A percentile compares a stretch with the other conserved stretches of the same genome.
These are phyloP conservation scores for Myzus persicae DNA, from an alignment of 1,140 invertebrate genomes.

Conservation along the genomic window DNA sequence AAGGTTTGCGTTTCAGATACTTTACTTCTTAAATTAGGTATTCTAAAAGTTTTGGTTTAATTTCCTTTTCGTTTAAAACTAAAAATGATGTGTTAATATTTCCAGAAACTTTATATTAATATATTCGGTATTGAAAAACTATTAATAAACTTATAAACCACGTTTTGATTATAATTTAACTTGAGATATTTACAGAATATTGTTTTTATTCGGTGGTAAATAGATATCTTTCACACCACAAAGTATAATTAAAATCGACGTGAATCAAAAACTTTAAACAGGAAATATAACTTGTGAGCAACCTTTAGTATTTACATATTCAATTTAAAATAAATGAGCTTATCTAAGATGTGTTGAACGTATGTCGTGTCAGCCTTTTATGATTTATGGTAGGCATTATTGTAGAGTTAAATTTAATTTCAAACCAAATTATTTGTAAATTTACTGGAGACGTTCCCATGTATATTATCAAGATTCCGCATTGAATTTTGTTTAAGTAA, in stretches of 20 bases:
- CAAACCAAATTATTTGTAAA: not conserved
- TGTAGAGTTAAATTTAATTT: not conserved
- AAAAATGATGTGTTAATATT: constrained; percentile 20
- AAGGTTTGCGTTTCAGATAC: not conserved
- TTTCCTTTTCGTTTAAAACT: not conserved
- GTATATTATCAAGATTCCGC: not conserved
- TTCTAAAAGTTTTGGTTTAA: not conserved
- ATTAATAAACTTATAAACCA: not conserved
- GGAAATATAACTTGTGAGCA: not conserved
- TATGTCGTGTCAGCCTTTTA: not conserved
- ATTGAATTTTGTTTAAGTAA: not conserved
- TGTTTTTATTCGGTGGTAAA: not conserved
- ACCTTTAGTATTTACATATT: not conserved
- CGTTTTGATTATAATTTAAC: constrained; percentile 3
- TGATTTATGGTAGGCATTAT: not conserved
- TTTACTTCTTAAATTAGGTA: not conserved
- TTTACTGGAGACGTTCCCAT: not conserved
- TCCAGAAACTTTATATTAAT: not conserved
- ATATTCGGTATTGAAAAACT: not conserved
- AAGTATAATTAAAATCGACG: not conserved
- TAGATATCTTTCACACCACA: not conserved
- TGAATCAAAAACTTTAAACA: not conserved
- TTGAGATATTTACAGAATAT: not conserved
- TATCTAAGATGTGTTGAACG: not conserved
- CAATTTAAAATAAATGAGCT: not conserved